Evolutionary conservation across 1,140 invertebrate species (phyloP).

Genomic region (Atta texana): DNA sequence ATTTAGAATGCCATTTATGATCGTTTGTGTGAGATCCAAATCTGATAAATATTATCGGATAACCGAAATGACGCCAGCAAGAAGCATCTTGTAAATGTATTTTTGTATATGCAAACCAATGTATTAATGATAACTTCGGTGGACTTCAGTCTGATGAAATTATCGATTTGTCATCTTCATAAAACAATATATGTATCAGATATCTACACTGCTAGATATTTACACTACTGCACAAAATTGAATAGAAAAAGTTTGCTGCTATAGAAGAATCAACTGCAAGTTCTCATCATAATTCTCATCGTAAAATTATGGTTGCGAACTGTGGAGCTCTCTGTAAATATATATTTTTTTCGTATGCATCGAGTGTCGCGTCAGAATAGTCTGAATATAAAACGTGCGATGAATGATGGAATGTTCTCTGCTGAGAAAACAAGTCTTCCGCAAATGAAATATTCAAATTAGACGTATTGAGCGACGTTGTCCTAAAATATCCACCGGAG

Average conservation of each 20-base stretch:
- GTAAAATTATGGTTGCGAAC: no score
- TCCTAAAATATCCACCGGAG: slow-evolving; percentile 3
- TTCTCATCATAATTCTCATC: neutral
- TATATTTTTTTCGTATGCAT: slow-evolving; percentile 21
- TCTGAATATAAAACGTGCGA: slow-evolving; percentile 30
- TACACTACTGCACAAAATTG: slow-evolving; percentile 13
- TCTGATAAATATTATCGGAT: slow-evolving; percentile 50
- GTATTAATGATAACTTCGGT: slow-evolving; percentile 22
- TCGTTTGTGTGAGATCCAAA: neutral
- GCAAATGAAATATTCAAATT: slow-evolving; percentile 56
- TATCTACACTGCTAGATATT: neutral
- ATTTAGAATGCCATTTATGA: neutral
- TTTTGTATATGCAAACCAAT: neutral
- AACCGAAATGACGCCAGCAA: slow-evolving; percentile 2
- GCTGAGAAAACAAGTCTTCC: neutral
- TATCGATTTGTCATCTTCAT: slow-evolving; percentile 41
- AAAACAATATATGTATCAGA: neutral
- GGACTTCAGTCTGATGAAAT: neutral
- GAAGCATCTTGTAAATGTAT: slow-evolving; percentile 49
- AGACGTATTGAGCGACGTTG: neutral
- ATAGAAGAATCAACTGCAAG: neutral
- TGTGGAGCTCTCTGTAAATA: neutral
- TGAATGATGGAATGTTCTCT: slow-evolving; percentile 27
- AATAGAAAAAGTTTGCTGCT: neutral
- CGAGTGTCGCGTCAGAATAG: neutral